Conservation (phyloP, 2,113 vertebrate genomes). For the Perccottus glenii region DNA sequence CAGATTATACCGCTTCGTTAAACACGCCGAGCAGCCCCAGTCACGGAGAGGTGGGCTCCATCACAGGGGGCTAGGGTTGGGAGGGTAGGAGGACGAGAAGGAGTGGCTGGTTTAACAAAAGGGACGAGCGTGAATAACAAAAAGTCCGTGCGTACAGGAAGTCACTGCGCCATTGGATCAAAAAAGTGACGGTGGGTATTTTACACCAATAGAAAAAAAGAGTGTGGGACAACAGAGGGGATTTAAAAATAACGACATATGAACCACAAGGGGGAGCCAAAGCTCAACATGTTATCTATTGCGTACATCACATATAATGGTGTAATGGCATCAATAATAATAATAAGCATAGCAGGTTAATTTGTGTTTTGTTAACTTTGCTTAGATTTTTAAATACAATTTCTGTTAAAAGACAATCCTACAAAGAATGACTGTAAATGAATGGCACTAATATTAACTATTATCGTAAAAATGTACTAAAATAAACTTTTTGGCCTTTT, state of each 20-base stretch:
- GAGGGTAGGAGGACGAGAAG: conserved; percentile 8
- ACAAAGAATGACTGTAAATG: no score
- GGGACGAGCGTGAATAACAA: conserved; percentile 41
- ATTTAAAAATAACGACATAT: accelerated
- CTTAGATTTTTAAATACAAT: no score
- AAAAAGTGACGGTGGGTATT: conserved; percentile 15
- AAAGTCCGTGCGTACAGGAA: not conserved
- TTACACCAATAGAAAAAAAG: conserved; percentile 56
- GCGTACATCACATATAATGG: no score
- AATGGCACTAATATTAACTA: no score
- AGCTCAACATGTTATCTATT: conserved; percentile 5
- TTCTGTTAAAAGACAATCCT: no score
- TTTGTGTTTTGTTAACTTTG: no score
- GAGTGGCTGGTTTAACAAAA: conserved; percentile 9
- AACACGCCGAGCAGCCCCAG: conserved; percentile 14
- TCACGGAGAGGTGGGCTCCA: conserved; percentile 7
- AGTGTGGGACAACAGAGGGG: not conserved
- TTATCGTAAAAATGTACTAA: no score
- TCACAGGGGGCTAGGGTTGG: conserved; percentile 6
- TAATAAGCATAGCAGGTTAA: no score
- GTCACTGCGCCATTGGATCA: conserved; percentile 47
- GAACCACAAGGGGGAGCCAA: conserved; percentile 45
- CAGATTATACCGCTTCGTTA: conserved; percentile 39
- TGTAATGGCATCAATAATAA: no score
- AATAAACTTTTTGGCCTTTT: no score